A percentile compares a stretch with the other conserved stretches of the same genome.
Evolutionary conservation across 2,113 vertebrate genomes (phyloP).

Genomic region (Chunga burmeisteri): DNA sequence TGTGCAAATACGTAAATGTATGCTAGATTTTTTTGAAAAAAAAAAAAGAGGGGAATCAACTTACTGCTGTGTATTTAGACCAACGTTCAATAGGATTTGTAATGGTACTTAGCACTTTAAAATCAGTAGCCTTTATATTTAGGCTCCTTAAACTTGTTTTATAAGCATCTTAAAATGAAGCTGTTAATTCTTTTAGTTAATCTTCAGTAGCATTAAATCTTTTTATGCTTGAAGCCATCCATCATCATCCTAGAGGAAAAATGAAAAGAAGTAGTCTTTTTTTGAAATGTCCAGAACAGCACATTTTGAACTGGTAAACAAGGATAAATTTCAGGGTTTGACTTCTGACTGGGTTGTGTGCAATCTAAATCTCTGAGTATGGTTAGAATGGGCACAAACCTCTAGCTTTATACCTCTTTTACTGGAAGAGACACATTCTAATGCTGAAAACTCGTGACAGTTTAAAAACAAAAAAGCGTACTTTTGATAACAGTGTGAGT

Average conservation of each 20-base stretch:
- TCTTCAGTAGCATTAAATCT: not conserved
- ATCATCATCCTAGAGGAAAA: not conserved
- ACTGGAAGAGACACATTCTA: not conserved
- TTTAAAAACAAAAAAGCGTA: not conserved
- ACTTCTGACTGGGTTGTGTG: not conserved
- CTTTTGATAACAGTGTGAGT: not conserved
- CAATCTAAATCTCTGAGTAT: not conserved
- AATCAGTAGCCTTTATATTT: not conserved
- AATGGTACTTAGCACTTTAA: not conserved
- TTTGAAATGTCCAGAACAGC: not conserved
- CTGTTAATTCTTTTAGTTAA: not conserved
- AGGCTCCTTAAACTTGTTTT: not conserved
- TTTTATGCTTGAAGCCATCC: not conserved
- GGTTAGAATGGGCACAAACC: not conserved
- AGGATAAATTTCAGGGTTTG: not conserved
- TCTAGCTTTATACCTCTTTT: not conserved
- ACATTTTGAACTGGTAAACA: not conserved
- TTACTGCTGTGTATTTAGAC: not conserved
- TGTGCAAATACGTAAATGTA: not conserved
- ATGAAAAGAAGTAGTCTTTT: not conserved
- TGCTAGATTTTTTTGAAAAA: not conserved
- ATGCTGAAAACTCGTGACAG: not conserved
- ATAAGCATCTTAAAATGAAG: not conserved
- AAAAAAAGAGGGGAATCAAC: not conserved
- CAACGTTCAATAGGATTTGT: not conserved